A percentile compares a stretch with the other conserved stretches of the same genome.
Evolutionary conservation across 1,140 invertebrate species (phyloP).

Genomic region (Drosophila albomicans): DNA sequence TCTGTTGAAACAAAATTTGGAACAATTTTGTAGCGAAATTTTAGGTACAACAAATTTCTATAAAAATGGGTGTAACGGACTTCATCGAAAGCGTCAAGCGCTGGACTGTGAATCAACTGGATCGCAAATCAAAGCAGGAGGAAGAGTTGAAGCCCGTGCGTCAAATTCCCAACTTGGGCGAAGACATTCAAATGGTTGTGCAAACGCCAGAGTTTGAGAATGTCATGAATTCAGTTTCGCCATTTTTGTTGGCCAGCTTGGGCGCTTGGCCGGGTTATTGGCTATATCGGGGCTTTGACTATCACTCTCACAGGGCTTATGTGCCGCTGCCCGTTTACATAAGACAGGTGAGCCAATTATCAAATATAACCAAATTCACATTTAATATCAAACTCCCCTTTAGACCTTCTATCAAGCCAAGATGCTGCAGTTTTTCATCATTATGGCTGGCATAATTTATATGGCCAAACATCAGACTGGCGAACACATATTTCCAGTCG

Average conservation of each 20-base stretch:
- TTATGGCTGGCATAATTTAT: constrained; percentile 55
- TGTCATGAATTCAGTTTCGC: constrained; percentile 47
- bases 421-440: constrained; percentile 66
- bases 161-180: constrained; percentile 56
- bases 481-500: constrained; percentile 13
- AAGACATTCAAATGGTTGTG: constrained; percentile 59
- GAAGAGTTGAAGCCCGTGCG: neutral
- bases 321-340: constrained; percentile 68
- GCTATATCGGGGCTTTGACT: constrained; percentile 68
- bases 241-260: constrained; percentile 62
- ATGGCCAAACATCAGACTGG: constrained; percentile 42
- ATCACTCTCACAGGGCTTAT: constrained; percentile 59
- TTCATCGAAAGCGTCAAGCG: constrained; percentile 27
- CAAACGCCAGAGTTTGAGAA: constrained; percentile 52
- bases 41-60: constrained; percentile 6
- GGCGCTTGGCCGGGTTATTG: constrained; percentile 75
- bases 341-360: constrained; percentile 49
- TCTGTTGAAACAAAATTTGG: constrained; percentile 9
- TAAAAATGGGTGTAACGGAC: constrained; percentile 38
- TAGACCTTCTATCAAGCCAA: constrained; percentile 78
- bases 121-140: neutral
- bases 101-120: constrained; percentile 26
- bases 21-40: constrained; percentile 11
- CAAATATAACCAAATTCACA: neutral
- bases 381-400: neutral